These are phyloP conservation scores for Amiota minor DNA, from an alignment of 2,888 invertebrate genomes.

Conservation along the genomic window DNA sequence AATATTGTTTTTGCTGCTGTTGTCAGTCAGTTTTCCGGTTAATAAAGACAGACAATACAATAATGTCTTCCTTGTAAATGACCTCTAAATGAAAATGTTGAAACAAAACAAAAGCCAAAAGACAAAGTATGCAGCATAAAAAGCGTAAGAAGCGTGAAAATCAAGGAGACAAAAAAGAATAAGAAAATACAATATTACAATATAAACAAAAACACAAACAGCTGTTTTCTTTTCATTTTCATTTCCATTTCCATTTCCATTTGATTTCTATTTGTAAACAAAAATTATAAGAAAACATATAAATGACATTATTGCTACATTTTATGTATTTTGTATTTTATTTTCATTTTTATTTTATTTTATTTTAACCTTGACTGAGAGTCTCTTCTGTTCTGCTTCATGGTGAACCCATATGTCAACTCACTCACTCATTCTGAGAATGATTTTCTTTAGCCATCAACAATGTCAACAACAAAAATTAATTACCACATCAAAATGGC, in stretches of 20 bases:
- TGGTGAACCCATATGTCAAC: no score
- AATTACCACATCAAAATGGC: slow-evolving; percentile 16
- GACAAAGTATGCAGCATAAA: neutral
- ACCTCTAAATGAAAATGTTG: slow-evolving; percentile 21
- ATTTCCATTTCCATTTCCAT: neutral
- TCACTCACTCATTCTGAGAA: no score
- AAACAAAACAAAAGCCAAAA: neutral
- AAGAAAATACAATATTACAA: neutral
- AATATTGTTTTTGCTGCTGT: neutral
- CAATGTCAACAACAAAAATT: neutral
- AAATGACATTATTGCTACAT: neutral
- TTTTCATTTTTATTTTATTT: slow-evolving; percentile 7
- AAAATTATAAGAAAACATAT: slow-evolving; percentile 5
- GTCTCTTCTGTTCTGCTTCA: no score
- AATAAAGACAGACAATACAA: slow-evolving; percentile 25
- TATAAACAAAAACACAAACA: neutral
- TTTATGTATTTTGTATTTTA: neutral
- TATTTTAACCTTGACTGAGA: slow-evolving; percentile 2
- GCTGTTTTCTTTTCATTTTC: neutral
- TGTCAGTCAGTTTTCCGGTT: slow-evolving; percentile 16
- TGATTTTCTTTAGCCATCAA: neutral
- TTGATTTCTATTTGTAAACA: slow-evolving; percentile 7
- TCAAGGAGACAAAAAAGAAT: neutral
- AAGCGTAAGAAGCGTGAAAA: neutral
- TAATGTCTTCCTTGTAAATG: slow-evolving; percentile 17